Percentiles rank a stretch among this genome's conserved stretches.
phyloP scores from a whole-genome alignment of 2,113 vertebrate genomes.

The Catharus minimus region DNA sequence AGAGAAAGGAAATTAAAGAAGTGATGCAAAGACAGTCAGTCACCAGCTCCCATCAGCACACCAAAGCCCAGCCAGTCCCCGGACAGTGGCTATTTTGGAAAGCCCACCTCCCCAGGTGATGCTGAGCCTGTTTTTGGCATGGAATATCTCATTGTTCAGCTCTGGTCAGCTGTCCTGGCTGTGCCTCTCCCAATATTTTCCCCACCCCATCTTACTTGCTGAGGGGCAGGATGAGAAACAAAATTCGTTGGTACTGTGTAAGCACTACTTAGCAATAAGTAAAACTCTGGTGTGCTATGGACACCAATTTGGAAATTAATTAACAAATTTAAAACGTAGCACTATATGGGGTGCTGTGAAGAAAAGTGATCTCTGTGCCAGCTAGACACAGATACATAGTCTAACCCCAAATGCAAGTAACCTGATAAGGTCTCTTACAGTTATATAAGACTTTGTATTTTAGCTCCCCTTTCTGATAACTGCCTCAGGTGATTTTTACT shows the following conservation, averaged over 20 bases:
- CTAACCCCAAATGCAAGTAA: not conserved
- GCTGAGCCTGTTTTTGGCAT: not conserved
- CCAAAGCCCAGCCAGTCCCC: not conserved
- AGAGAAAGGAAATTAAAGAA: not conserved
- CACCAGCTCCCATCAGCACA: not conserved
- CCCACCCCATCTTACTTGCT: not conserved
- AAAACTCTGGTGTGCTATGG: not conserved
- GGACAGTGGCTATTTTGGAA: not conserved
- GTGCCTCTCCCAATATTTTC: not conserved
- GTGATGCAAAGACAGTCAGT: not conserved
- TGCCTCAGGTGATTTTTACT: not conserved
- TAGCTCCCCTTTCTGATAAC: not conserved
- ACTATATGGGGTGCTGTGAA: not conserved
- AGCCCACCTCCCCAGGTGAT: accelerated
- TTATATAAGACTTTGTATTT: not conserved
- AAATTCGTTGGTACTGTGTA: not conserved
- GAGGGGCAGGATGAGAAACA: not conserved
- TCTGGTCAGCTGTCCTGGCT: not conserved
- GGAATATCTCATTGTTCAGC: not conserved
- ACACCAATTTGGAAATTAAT: not conserved
- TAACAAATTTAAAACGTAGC: not conserved
- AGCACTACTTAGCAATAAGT: not conserved
- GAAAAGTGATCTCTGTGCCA: not conserved
- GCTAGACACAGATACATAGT: not conserved
- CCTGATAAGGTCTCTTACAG: not conserved